Evolutionary conservation across 2,888 invertebrate genomes (phyloP), one percentile per base, ranked within the genome.

Genomic region (Agrotis puta): DNA sequence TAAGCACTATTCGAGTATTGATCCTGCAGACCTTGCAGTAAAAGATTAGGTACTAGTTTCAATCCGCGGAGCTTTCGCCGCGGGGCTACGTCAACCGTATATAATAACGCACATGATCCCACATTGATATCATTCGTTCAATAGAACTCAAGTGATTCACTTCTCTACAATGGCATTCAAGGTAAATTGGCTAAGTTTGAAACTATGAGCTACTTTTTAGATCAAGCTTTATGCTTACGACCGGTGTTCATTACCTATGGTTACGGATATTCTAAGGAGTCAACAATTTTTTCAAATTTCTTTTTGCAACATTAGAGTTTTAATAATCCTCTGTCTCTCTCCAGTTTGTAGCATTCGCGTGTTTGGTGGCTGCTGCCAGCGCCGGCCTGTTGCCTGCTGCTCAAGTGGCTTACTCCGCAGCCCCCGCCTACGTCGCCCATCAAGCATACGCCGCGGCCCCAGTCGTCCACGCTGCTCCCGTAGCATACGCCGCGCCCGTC

Each of bases 311-410:
- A 62, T n/a, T 18, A 63, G n/a, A 27, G 33, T 3, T 9, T 18
- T 45, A 65, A 2, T 48, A 0, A 39, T 22, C 9, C 5, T 4
- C 48, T 47, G 1, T 68, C 59, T 74, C 54, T 43, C 61, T 80
- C n/a, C 86, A 91, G 91, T 81, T 88, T 56, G 80, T 90, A 57
- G 74, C 87, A 47, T 74, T 91, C 61, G 83, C 88, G 4, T 89
- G 88, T 74, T 70, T 90, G 65, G 83, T 89, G 69, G 89, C 90
- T 4, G 89, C 85, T 13, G 86, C 84, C 56, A 89, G 84, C 74
- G 89, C 89, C 9, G 88, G 90, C 13, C 0, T 81, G 9, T 24
- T 80, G 5, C 74, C 78, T 3, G 73, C 63, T 13, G 73, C 69
- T 3, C 73, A 84, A 68, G 39, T 84, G 16, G 18, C 68, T 0